A percentile compares a stretch with the other conserved stretches of the same genome.
These are phyloP conservation scores for Hipparchia semele DNA, from an alignment of 2,888 invertebrate species.

Conservation along the genomic window DNA sequence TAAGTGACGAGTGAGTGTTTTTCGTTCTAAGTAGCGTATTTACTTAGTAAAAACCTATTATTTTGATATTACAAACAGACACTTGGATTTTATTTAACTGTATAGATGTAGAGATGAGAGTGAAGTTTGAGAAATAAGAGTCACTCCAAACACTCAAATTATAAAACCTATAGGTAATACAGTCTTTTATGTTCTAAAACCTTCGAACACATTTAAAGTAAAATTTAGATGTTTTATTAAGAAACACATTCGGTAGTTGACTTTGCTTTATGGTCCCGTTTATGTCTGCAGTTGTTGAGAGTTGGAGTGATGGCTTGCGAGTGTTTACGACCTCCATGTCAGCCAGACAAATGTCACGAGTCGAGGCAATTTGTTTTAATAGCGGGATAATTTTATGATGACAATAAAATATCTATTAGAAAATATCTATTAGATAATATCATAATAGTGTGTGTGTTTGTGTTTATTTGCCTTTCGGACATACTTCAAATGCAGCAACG, in stretches of 20 bases:
- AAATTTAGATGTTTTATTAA: background rate
- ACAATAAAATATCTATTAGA: background rate
- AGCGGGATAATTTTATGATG: background rate
- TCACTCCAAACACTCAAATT: too few species aligned
- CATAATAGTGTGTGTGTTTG: too few species aligned
- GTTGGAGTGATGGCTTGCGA: slow-evolving; percentile 9
- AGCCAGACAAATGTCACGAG: slow-evolving; percentile 15
- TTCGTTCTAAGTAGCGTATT: too few species aligned
- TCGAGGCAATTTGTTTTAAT: slow-evolving; percentile 4
- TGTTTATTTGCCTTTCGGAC: too few species aligned
- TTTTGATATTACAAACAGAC: too few species aligned
- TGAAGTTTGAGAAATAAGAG: too few species aligned
- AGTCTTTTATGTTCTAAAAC: background rate
- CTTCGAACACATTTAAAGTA: background rate
- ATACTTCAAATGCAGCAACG: too few species aligned
- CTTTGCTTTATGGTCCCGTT: slow-evolving; percentile 18
- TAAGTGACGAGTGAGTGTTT: too few species aligned
- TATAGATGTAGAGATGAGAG: too few species aligned
- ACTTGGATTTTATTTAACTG: too few species aligned
- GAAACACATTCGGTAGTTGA: slow-evolving; percentile 14
- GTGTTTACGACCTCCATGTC: slow-evolving; percentile 14
- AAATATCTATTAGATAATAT: background rate
- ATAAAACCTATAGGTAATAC: too few species aligned
- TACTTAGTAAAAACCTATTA: too few species aligned
- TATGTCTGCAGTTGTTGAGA: slow-evolving; percentile 16